Percentiles rank a stretch among this genome's conserved stretches.
Conservation (phyloP, 2,888 invertebrate genomes). For the Brachynemurus nebulosus region DNA sequence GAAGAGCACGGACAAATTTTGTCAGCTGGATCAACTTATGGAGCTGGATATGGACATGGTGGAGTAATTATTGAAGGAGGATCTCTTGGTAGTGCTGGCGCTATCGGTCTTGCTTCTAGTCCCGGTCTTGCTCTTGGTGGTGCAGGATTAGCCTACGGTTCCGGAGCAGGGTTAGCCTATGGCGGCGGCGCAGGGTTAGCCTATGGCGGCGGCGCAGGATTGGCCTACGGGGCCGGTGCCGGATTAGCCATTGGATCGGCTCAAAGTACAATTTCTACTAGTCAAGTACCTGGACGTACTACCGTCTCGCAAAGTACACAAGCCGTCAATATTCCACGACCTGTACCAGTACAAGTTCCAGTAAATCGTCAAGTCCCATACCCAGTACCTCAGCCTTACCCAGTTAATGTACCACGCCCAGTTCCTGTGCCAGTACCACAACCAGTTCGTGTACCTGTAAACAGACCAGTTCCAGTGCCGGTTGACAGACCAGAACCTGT, state of each 20-base stretch:
- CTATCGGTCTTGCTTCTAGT: conserved; percentile 8
- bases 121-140: background rate
- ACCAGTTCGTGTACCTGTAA: conserved; percentile 37
- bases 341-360: background rate
- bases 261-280: background rate
- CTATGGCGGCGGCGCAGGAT: background rate
- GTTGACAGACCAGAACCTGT: conserved; percentile 29
- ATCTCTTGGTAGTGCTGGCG: conserved; percentile 11
- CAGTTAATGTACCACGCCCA: background rate
- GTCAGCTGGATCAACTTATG: conserved; percentile 12
- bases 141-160: background rate
- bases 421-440: conserved; percentile 34
- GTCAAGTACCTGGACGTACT: background rate
- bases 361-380: background rate
- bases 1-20: conserved; percentile 8
- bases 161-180: background rate
- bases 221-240: background rate
- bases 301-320: background rate
- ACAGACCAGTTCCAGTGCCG: conserved; percentile 28
- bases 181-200: background rate
- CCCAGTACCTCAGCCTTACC: background rate
- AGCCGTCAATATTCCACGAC: background rate
- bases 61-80: conserved; percentile 5
- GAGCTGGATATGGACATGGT: conserved; percentile 8
- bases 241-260: background rate